phyloP scores from a whole-genome alignment of 1,140 invertebrate genomes.

The Brachionus koreanus region DNA sequence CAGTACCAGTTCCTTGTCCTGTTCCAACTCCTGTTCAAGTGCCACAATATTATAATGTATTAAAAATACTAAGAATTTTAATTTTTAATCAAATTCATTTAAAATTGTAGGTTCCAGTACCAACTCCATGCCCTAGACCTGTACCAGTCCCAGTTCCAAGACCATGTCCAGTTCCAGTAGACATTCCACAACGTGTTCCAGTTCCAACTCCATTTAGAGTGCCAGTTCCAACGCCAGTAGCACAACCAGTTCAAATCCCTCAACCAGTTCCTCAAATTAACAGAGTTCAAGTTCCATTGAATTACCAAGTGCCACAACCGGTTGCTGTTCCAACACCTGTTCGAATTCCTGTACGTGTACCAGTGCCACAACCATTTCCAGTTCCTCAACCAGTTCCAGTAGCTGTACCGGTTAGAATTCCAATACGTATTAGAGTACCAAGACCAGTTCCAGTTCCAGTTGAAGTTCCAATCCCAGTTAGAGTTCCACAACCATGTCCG shows the following conservation, averaged over 20 bases:
- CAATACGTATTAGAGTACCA: constrained; percentile 2
- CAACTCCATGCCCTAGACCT: neutral
- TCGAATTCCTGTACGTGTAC: neutral
- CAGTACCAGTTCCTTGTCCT: neutral
- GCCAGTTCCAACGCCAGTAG: neutral
- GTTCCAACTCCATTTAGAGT: neutral
- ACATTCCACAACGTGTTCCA: neutral
- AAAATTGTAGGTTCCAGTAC: neutral
- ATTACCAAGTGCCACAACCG: neutral
- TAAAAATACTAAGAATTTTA: neutral
- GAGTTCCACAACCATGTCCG: neutral
- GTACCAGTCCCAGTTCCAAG: neutral
- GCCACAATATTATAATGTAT: neutral
- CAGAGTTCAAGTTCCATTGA: neutral
- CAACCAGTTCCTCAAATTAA: neutral
- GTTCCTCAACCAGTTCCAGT: constrained; percentile 3
- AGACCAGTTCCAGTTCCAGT: constrained; percentile 7
- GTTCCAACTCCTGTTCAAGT: constrained; percentile 5
- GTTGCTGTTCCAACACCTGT: neutral
- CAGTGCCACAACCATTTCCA: neutral
- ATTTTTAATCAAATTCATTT: neutral
- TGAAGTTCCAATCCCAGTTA: constrained; percentile 12
- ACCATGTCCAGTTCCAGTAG: constrained; percentile 7
- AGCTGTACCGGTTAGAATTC: neutral
- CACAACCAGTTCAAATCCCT: neutral